phyloP scores from a whole-genome alignment of 2,113 vertebrate genomes.

The Pantherophis guttatus region DNA sequence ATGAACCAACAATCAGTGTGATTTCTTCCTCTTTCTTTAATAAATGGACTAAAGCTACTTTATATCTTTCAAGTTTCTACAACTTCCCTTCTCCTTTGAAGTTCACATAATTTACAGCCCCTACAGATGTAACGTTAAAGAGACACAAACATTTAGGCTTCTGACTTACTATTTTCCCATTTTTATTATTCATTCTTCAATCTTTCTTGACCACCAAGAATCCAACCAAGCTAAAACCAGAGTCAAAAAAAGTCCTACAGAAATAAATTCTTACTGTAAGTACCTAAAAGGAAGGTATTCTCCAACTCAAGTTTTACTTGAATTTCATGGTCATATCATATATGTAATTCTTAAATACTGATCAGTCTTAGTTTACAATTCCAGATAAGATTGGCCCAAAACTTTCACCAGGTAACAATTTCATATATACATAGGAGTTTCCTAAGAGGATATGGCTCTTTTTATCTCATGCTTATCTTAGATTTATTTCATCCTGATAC shows the following conservation, averaged over 20 bases:
- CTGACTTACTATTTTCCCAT: neutral
- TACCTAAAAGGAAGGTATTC: neutral
- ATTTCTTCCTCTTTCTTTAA: neutral
- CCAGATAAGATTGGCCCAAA: neutral
- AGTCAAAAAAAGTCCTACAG: neutral
- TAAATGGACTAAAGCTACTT: neutral
- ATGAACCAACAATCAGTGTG: neutral
- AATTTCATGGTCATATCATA: neutral
- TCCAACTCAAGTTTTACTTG: neutral
- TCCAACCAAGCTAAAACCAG: neutral
- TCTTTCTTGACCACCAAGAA: neutral
- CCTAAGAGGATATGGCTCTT: neutral
- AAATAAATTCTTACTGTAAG: neutral
- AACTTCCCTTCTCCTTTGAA: neutral
- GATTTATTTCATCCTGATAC: neutral
- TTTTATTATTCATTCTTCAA: neutral
- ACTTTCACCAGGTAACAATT: neutral
- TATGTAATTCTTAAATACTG: neutral
- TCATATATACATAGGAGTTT: neutral
- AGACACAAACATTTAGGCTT: neutral
- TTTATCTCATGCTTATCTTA: neutral
- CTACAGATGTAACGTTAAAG: neutral
- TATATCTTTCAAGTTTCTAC: neutral
- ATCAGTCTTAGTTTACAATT: neutral
- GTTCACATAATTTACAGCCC: neutral